A percentile compares a stretch with the other conserved stretches of the same genome.
phyloP scores from a whole-genome alignment of 1,140 invertebrate species.

The Drosophila melanica region DNA sequence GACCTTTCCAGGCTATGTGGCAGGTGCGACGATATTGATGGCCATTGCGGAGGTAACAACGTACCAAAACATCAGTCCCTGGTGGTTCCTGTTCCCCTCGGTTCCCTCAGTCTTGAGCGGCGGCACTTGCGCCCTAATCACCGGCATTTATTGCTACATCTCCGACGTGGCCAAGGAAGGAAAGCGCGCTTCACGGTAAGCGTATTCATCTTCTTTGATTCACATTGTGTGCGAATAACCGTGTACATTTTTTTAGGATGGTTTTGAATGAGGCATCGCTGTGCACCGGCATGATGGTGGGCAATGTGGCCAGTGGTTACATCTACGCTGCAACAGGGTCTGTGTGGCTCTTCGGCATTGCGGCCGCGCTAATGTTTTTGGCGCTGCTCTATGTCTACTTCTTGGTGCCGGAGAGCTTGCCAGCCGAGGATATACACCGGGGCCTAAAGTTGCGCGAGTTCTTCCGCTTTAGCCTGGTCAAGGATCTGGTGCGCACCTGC shows the following conservation, averaged over 20 bases:
- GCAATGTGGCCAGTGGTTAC: conserved; percentile 85
- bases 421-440: conserved; percentile 55
- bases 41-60: conserved; percentile 61
- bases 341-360: conserved; percentile 56
- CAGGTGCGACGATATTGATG: conserved; percentile 55
- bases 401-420: conserved; percentile 76
- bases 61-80: conserved; percentile 84
- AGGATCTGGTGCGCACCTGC: conserved; percentile 86
- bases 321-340: conserved; percentile 68
- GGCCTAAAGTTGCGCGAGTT: conserved; percentile 84
- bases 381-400: conserved; percentile 71
- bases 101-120: conserved; percentile 87
- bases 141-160: conserved; percentile 87
- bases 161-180: conserved; percentile 86
- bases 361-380: conserved; percentile 56
- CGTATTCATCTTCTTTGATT: not conserved
- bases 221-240: not conserved
- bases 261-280: conserved; percentile 86
- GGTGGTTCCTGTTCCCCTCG: conserved; percentile 86
- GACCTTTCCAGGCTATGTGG: conserved; percentile 60
- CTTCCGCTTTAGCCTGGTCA: conserved; percentile 86
- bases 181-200: conserved; percentile 84
- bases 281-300: conserved; percentile 86
- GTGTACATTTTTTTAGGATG: conserved; percentile 84
- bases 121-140: conserved; percentile 86